Percentiles rank a stretch among this genome's conserved stretches.
Conservation (phyloP, 2,888 invertebrate genomes). For the Patella pellucida region DNA sequence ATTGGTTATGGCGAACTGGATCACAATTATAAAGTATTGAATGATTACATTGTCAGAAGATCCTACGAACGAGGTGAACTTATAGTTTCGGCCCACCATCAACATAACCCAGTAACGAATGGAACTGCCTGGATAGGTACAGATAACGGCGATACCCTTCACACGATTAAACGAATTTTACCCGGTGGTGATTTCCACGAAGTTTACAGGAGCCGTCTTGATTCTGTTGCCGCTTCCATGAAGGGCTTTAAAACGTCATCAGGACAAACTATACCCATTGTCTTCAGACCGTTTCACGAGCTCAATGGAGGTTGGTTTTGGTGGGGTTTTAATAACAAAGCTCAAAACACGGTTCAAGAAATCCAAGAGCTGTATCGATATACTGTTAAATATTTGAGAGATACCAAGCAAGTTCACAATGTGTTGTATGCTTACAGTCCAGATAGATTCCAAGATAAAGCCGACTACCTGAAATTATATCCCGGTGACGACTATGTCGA, state of each 20-base stretch:
- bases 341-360: slow-evolving; percentile 28
- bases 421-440: slow-evolving; percentile 38
- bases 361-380: slow-evolving; percentile 33
- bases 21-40: too few species aligned
- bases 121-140: slow-evolving; percentile 22
- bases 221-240: slow-evolving; percentile 16
- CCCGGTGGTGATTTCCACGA: slow-evolving; percentile 29
- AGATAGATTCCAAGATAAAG: slow-evolving; percentile 17
- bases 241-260: too few species aligned
- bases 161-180: slow-evolving; percentile 26
- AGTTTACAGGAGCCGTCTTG: slow-evolving; percentile 24
- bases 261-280: slow-evolving; percentile 30
- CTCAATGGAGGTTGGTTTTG: slow-evolving; percentile 21
- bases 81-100: slow-evolving; percentile 31
- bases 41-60: slow-evolving; percentile 22
- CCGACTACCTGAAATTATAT: slow-evolving; percentile 32
- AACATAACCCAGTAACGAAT: slow-evolving; percentile 30
- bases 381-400: slow-evolving; percentile 33
- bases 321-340: slow-evolving; percentile 33
- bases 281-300: slow-evolving; percentile 41
- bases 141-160: slow-evolving; percentile 26
- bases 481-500: slow-evolving; percentile 39
- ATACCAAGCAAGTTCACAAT: slow-evolving; percentile 36
- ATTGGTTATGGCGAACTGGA: too few species aligned
- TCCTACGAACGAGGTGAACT: slow-evolving; percentile 28